phyloP scores from a whole-genome alignment of 2,888 invertebrate genomes.

The Archips crataeganus region DNA sequence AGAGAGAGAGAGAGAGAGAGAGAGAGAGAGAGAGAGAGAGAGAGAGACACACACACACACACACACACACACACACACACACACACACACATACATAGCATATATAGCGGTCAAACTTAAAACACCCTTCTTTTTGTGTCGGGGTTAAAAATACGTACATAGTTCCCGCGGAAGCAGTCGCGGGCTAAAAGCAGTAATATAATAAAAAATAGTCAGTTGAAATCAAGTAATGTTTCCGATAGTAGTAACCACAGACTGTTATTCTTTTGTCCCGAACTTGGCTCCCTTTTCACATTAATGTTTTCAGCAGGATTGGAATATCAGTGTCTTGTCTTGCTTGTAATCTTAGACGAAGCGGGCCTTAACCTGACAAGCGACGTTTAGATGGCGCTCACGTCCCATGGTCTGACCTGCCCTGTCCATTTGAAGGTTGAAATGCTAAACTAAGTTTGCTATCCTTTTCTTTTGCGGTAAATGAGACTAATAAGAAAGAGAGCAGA shows the following conservation, averaged over 20 bases:
- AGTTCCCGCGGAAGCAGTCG: too few species aligned
- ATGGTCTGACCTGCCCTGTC: slow-evolving; percentile 11
- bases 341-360: slow-evolving; percentile 9
- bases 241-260: too few species aligned
- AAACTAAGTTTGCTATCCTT: neutral
- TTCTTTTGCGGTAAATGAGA: neutral
- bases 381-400: slow-evolving; percentile 8
- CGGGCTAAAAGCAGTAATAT: too few species aligned
- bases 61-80: too few species aligned
- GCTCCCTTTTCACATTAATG: neutral
- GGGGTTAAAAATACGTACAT: too few species aligned
- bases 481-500: neutral
- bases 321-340: neutral
- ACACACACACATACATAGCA: too few species aligned
- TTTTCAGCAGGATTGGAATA: slow-evolving; percentile 5
- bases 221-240: neutral
- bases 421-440: slow-evolving; percentile 7
- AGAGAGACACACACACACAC: too few species aligned
- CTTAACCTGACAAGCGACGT: slow-evolving; percentile 2
- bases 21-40: too few species aligned
- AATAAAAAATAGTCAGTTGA: too few species aligned
- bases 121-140: too few species aligned
- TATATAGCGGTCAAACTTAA: too few species aligned
- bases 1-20: too few species aligned
- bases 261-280: neutral